Evolutionary conservation across 2,888 invertebrate species (phyloP).

Genomic region (Drosophila mayaguana): DNA sequence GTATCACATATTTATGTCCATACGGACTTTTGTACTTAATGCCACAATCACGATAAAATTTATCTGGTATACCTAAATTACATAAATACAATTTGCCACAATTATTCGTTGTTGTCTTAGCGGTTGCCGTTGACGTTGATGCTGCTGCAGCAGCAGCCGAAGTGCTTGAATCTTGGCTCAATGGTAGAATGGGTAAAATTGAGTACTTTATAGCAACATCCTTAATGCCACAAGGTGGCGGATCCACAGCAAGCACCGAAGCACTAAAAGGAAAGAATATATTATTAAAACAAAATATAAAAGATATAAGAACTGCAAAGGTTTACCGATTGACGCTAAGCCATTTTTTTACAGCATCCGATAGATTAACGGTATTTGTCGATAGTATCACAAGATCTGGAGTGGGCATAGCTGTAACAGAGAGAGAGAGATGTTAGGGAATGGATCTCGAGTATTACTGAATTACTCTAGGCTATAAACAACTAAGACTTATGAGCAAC

Average conservation of each 20-base stretch:
- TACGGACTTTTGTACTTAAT: conserved; percentile 94
- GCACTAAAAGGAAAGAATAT: conserved; percentile 85
- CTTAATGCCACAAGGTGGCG: conserved; percentile 89
- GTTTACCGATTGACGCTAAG: conserved; percentile 87
- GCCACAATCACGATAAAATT: conserved; percentile 90
- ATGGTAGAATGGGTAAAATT: conserved; percentile 89
- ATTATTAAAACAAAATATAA: background rate
- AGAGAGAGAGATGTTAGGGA: background rate
- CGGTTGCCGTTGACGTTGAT: conserved; percentile 29
- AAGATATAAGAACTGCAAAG: background rate
- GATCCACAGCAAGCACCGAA: conserved; percentile 91
- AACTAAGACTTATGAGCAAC: too few relatives aligned
- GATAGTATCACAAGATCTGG: conserved; percentile 85
- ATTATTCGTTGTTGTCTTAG: conserved; percentile 82
- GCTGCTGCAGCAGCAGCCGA: conserved; percentile 22
- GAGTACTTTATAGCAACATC: conserved; percentile 89
- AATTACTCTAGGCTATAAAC: background rate
- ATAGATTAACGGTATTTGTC: conserved; percentile 82
- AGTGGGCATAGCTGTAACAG: conserved; percentile 83
- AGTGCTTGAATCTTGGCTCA: conserved; percentile 83
- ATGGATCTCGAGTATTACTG: background rate
- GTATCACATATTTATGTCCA: conserved; percentile 92
- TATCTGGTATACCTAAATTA: conserved; percentile 92
- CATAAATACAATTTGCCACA: conserved; percentile 93
- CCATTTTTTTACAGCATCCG: conserved; percentile 88